Percentiles rank a stretch among this genome's conserved stretches.
Evolutionary conservation across 1,140 invertebrate species (phyloP).

Genomic region (Drosophila sturtevanti): DNA sequence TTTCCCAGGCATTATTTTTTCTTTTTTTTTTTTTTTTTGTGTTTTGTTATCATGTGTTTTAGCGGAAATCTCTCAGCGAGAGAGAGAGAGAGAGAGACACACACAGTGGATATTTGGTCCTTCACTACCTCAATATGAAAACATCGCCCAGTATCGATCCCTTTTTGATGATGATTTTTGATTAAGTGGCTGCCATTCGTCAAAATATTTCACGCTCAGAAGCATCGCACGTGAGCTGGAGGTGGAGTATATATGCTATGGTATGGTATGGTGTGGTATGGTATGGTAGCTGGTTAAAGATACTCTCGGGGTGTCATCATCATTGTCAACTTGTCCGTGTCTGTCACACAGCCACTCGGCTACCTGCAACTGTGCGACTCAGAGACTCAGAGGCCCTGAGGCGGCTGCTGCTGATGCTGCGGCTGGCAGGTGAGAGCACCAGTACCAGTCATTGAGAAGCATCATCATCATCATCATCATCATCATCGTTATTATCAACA

Average conservation of each 20-base stretch:
- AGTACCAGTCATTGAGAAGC: no score
- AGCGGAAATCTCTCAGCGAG: slow-evolving; percentile 72
- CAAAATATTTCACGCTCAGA: slow-evolving; percentile 79
- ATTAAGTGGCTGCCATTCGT: slow-evolving; percentile 82
- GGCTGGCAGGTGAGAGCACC: no score
- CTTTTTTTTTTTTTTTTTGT: slow-evolving; percentile 34
- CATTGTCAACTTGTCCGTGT: slow-evolving; percentile 43
- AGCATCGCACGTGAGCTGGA: slow-evolving; percentile 61
- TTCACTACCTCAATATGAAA: slow-evolving; percentile 70
- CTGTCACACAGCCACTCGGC: slow-evolving; percentile 60
- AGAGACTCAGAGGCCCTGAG: slow-evolving; percentile 21
- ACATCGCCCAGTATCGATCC: slow-evolving; percentile 82
- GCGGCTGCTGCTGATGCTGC: slow-evolving; percentile 36
- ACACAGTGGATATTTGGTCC: slow-evolving; percentile 42
- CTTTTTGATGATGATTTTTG: slow-evolving; percentile 79
- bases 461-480: no score
- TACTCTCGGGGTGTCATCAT: slow-evolving; percentile 44
- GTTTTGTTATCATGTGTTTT: no score
- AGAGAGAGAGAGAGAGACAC: no score
- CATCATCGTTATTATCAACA: not conserved
- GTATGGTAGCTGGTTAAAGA: slow-evolving; percentile 10
- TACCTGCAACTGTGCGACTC: slow-evolving; percentile 78
- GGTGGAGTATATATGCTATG: slow-evolving; percentile 37
- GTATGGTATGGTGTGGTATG: no score
- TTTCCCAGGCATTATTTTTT: slow-evolving; percentile 9